phyloP scores from a whole-genome alignment of 2,113 vertebrate genomes.

The Noctilio leporinus region DNA sequence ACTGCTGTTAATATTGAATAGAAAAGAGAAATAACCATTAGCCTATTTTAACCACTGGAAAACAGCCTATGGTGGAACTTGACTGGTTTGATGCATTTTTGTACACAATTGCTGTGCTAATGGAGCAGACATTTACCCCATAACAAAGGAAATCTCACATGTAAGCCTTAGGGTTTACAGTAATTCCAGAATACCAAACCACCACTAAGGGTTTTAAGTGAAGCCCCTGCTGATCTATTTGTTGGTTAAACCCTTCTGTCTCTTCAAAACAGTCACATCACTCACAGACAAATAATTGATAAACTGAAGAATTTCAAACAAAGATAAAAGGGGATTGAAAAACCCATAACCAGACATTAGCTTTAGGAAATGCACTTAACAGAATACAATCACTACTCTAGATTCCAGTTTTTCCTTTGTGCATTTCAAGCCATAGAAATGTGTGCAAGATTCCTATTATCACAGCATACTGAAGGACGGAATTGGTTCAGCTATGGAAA shows the following conservation, averaged over 20 bases:
- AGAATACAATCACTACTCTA: constrained; percentile 39
- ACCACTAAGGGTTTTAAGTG: constrained; percentile 51
- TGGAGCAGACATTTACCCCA: constrained; percentile 57
- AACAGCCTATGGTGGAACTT: constrained; percentile 11
- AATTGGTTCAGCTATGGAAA: constrained; percentile 62
- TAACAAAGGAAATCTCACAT: constrained; percentile 68
- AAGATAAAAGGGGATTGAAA: constrained; percentile 28
- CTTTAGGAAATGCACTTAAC: constrained; percentile 51
- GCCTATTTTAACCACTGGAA: constrained; percentile 48
- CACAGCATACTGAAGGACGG: constrained; percentile 28
- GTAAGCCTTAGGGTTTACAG: constrained; percentile 57
- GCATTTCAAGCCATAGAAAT: constrained; percentile 51
- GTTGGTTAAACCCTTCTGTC: constrained; percentile 60
- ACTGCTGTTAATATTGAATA: constrained; percentile 41
- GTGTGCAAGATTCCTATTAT: constrained; percentile 55
- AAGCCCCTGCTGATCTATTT: constrained; percentile 65
- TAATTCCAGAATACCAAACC: constrained; percentile 61
- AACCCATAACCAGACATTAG: constrained; percentile 43
- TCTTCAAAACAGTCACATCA: constrained; percentile 47
- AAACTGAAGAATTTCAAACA: constrained; percentile 65
- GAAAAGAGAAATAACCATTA: constrained; percentile 54
- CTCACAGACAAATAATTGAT: constrained; percentile 66
- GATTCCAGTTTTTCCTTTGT: constrained; percentile 58
- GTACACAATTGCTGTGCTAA: constrained; percentile 66
- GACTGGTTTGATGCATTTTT: constrained; percentile 41